phyloP scores from a whole-genome alignment of 2,113 vertebrate genomes.

The Oncorhynchus tshawytscha region DNA sequence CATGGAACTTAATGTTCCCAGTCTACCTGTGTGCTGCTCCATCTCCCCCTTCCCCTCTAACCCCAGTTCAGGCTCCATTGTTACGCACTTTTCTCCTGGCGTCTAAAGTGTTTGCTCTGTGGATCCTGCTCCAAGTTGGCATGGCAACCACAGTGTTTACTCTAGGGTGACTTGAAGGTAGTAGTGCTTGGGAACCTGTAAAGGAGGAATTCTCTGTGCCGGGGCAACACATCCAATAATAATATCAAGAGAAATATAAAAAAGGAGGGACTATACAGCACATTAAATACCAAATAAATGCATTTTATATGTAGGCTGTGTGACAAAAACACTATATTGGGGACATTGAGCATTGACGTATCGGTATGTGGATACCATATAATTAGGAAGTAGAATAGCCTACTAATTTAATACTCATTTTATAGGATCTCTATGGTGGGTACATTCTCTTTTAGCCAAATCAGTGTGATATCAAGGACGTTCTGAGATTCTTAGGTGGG shows the following conservation, averaged over 20 bases:
- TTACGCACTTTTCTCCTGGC: slow-evolving; percentile 38
- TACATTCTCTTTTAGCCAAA: neutral
- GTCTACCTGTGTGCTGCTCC: neutral
- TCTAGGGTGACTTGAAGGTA: slow-evolving; percentile 32
- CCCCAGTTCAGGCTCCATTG: slow-evolving; percentile 29
- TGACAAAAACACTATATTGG: neutral
- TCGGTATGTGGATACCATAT: too few relatives aligned
- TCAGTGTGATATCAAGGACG: neutral
- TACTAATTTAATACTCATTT: too few relatives aligned
- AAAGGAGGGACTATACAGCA: neutral
- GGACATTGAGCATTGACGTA: neutral
- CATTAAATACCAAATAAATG: neutral
- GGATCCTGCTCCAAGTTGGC: slow-evolving; percentile 51
- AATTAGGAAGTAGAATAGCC: too few relatives aligned
- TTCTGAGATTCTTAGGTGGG: neutral
- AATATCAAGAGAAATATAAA: neutral
- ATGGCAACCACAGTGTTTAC: slow-evolving; percentile 68
- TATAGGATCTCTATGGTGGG: too few relatives aligned
- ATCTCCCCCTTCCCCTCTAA: slow-evolving; percentile 8
- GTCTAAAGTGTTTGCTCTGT: slow-evolving; percentile 62
- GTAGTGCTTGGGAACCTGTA: slow-evolving; percentile 11
- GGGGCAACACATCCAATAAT: too few relatives aligned
- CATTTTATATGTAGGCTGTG: neutral
- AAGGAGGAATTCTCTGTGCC: neutral
- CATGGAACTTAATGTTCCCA: neutral